Conservation (phyloP, 2,113 vertebrate genomes). For the Otocyon megalotis region DNA sequence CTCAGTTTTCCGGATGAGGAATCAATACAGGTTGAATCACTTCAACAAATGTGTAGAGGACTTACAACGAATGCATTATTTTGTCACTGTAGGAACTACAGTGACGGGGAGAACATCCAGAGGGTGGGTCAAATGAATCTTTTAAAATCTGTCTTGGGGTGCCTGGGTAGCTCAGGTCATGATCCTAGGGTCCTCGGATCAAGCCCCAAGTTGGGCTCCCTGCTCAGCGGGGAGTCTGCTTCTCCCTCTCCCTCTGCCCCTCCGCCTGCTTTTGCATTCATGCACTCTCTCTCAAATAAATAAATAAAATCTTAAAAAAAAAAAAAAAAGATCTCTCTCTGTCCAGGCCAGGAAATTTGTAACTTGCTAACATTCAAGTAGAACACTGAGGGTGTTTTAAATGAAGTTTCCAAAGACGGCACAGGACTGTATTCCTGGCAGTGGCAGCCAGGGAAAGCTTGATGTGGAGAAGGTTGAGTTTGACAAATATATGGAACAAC, state of each 20-base stretch:
- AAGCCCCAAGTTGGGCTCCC: too few species aligned
- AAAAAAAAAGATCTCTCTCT: neutral
- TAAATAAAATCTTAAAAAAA: too few species aligned
- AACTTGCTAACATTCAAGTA: neutral
- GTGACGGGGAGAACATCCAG: neutral
- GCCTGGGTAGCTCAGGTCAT: too few species aligned
- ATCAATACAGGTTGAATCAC: neutral
- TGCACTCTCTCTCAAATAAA: too few species aligned
- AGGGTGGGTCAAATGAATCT: neutral
- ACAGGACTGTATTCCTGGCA: neutral
- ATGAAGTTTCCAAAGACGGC: neutral
- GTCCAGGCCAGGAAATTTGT: neutral
- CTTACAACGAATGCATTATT: neutral
- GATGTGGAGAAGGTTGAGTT: neutral
- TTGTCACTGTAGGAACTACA: rapidly evolving
- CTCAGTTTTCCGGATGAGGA: neutral
- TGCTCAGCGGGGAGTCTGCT: too few species aligned
- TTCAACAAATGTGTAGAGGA: neutral
- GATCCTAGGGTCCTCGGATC: too few species aligned
- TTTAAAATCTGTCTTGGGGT: neutral
- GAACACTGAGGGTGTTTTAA: neutral
- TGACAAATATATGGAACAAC: neutral
- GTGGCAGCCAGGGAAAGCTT: neutral
- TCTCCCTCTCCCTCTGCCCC: too few species aligned
- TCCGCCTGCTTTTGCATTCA: too few species aligned